Conservation (phyloP, 2,113 vertebrate genomes). For the Microtus richardsoni region DNA sequence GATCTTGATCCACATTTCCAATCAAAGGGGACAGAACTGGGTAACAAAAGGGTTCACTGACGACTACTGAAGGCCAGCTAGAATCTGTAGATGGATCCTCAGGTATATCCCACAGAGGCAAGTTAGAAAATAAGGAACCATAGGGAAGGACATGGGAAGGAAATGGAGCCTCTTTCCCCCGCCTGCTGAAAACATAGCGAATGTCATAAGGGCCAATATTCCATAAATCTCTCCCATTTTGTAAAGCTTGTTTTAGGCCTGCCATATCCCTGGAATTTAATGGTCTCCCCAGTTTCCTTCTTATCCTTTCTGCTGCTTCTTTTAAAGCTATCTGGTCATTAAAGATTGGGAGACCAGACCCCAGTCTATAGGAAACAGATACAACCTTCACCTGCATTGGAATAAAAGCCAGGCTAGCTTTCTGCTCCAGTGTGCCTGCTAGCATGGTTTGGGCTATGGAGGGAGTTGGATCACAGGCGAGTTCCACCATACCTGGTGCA, state of each 20-base stretch:
- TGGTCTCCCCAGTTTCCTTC: neutral
- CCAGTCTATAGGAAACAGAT: neutral
- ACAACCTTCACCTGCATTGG: neutral
- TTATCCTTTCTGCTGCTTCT: neutral
- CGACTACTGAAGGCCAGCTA: neutral
- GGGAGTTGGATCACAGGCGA: neutral
- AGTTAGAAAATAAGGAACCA: neutral
- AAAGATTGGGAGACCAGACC: neutral
- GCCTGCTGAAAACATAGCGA: neutral
- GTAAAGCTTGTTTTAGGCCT: neutral
- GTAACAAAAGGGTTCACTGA: too few relatives aligned
- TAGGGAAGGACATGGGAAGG: too few relatives aligned
- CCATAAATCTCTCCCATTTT: neutral
- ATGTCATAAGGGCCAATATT: neutral
- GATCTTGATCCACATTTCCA: neutral
- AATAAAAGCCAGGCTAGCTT: neutral
- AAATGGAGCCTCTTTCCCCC: neutral
- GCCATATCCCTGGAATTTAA: neutral
- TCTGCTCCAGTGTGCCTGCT: too few relatives aligned
- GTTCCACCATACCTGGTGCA: neutral
- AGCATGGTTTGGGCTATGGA: neutral
- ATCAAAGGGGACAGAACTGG: neutral
- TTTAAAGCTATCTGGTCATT: neutral
- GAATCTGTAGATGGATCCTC: neutral
- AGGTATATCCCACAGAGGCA: too few relatives aligned